Percentiles rank a stretch among this genome's conserved stretches.
Conservation (phyloP, 2,888 invertebrate species). For the Tenodera sinensis region DNA sequence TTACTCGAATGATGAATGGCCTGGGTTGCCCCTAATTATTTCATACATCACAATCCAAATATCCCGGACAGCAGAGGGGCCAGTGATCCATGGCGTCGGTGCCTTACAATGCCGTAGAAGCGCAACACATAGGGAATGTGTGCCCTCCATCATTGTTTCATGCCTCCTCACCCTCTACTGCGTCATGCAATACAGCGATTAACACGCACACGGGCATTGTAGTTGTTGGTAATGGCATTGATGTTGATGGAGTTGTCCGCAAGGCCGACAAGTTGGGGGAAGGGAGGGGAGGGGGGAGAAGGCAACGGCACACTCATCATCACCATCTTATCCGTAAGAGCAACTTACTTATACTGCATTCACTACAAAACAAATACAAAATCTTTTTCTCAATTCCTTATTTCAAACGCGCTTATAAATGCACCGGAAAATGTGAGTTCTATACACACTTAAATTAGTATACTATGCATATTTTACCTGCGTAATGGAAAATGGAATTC, state of each 20-base stretch:
- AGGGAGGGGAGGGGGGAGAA: not conserved
- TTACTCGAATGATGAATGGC: conserved; percentile 16
- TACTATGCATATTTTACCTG: too few species aligned
- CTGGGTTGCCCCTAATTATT: conserved; percentile 44
- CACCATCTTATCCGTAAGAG: not conserved
- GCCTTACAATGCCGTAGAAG: not conserved
- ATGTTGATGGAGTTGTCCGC: not conserved
- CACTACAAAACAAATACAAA: too few species aligned
- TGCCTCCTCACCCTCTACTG: not conserved
- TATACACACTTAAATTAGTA: too few species aligned
- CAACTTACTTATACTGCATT: not conserved
- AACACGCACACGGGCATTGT: conserved; percentile 1
- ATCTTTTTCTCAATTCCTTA: too few species aligned
- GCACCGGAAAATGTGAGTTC: too few species aligned
- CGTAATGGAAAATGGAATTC: too few species aligned
- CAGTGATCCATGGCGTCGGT: conserved; percentile 1
- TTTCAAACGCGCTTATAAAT: too few species aligned
- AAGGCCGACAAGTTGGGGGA: not conserved
- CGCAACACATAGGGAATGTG: not conserved
- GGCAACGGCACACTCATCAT: not conserved
- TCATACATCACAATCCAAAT: conserved; percentile 46
- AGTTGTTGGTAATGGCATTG: not conserved
- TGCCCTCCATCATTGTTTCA: not conserved
- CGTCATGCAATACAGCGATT: conserved; percentile 18
- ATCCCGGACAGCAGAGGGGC: conserved; percentile 7